These are phyloP conservation scores for Colletes collaris DNA, from an alignment of 2,888 invertebrate genomes.

Conservation along the genomic window DNA sequence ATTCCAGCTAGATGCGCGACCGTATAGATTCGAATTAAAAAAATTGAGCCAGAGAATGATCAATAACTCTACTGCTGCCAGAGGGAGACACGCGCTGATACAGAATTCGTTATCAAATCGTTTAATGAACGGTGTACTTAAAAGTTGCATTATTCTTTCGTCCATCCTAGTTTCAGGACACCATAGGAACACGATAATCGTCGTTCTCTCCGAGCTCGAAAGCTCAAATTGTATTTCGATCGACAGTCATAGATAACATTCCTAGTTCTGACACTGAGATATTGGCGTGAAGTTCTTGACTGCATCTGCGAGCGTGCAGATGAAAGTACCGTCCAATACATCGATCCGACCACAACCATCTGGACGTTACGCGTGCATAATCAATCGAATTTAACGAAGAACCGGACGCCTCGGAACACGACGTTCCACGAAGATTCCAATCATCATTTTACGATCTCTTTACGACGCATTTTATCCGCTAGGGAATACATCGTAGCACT, in stretches of 20 bases:
- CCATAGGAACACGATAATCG: background rate
- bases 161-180: constrained; percentile 3
- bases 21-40: too few relatives aligned
- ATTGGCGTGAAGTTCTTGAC: constrained; percentile 42
- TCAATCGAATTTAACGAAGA: constrained; percentile 33
- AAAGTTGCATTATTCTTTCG: constrained; percentile 2
- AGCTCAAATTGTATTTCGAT: constrained; percentile 2
- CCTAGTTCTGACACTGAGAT: constrained; percentile 28
- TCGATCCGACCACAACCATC: constrained; percentile 54
- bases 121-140: constrained; percentile 6
- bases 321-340: constrained; percentile 65
- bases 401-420: background rate
- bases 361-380: constrained; percentile 29
- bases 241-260: constrained; percentile 8
- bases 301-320: constrained; percentile 36
- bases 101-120: background rate
- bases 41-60: too few relatives aligned
- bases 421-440: background rate
- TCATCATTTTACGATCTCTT: background rate
- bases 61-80: background rate
- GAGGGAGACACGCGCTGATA: background rate
- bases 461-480: background rate
- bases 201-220: background rate
- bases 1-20: too few relatives aligned
- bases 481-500: background rate